Percentiles rank a stretch among this genome's conserved stretches.
Evolutionary conservation across 2,888 invertebrate species (phyloP).

Genomic region (Acronicta leporina): DNA sequence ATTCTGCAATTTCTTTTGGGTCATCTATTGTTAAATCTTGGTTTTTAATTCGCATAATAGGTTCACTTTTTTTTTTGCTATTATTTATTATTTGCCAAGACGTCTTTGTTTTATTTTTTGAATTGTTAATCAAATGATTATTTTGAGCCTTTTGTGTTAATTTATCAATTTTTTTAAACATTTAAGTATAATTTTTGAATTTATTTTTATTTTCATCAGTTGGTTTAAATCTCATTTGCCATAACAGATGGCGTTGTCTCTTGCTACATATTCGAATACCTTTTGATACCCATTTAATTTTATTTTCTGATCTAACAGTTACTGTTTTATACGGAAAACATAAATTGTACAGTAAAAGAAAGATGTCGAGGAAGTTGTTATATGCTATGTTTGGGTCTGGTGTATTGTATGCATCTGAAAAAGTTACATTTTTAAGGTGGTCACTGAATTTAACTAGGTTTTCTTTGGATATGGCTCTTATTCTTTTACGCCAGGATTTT

Average conservation of each 20-base stretch:
- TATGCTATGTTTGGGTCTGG: background rate
- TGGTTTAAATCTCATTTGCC: background rate
- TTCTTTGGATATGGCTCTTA: background rate
- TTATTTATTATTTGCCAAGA: conserved; percentile 2
- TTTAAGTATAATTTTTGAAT: too few relatives aligned
- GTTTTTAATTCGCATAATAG: too few relatives aligned
- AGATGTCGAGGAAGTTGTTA: background rate
- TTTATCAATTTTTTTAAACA: too few relatives aligned
- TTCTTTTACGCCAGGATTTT: background rate
- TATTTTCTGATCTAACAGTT: background rate
- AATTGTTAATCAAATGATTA: background rate
- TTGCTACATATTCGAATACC: conserved; percentile 2
- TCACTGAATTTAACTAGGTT: background rate
- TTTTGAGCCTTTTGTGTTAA: background rate
- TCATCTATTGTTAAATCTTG: too few relatives aligned
- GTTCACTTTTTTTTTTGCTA: background rate
- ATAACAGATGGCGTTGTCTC: background rate
- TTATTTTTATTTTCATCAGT: too few relatives aligned
- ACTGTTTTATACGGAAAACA: background rate
- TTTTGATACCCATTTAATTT: background rate
- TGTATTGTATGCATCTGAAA: background rate
- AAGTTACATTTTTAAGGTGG: background rate
- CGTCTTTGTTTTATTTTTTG: background rate
- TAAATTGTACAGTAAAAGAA: background rate
- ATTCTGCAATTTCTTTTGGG: too few relatives aligned